A percentile compares a stretch with the other conserved stretches of the same genome.
Conservation (phyloP, 2,113 vertebrate genomes). For the Chunga burmeisteri region DNA sequence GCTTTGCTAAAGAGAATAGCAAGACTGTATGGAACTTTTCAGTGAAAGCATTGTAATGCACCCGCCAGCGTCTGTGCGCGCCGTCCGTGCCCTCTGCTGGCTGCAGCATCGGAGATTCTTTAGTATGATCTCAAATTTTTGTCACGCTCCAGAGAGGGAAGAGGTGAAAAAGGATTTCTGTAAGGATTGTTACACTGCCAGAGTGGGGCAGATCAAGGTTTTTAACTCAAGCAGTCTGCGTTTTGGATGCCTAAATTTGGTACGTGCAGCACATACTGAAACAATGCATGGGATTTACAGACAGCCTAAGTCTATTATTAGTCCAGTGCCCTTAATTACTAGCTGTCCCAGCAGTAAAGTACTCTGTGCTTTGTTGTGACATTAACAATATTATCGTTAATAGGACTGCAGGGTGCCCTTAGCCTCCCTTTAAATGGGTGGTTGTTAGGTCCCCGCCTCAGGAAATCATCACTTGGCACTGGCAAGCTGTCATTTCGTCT, state of each 20-base stretch:
- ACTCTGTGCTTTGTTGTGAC: not conserved
- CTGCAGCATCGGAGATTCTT: not conserved
- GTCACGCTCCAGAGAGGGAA: not conserved
- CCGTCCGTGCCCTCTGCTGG: not conserved
- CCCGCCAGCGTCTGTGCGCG: accelerated
- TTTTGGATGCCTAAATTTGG: not conserved
- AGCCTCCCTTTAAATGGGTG: not conserved
- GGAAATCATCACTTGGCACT: not conserved
- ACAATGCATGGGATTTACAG: not conserved
- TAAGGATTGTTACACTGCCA: not conserved
- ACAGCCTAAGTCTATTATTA: not conserved
- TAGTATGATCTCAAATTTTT: not conserved
- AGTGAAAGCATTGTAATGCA: not conserved
- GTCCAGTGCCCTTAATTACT: not conserved
- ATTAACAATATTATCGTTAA: not conserved
- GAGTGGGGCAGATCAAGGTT: not conserved
- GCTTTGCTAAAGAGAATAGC: not conserved
- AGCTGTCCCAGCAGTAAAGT: not conserved
- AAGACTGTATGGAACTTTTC: not conserved
- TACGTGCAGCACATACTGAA: not conserved
- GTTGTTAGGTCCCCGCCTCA: not conserved
- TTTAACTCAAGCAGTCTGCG: not conserved
- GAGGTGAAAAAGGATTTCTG: not conserved
- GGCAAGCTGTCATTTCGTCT: not conserved
- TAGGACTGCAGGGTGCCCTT: not conserved